Conservation (phyloP, 2,797 vertebrate genomes). For the Anguilla marmorata region DNA sequence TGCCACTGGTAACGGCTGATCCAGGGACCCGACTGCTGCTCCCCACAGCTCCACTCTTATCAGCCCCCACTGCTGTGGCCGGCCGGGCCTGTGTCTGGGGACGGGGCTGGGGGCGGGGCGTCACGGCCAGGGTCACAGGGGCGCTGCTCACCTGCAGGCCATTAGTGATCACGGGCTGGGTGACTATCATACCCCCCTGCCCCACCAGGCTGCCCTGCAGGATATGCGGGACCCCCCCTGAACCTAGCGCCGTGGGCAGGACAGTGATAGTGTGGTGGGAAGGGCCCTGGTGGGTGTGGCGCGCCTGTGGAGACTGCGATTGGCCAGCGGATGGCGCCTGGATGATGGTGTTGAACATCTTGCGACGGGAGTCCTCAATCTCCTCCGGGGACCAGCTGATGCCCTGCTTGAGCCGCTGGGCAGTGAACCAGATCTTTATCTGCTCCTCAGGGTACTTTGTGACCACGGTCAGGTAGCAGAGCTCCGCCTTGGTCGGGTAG, state of each 20-base stretch:
- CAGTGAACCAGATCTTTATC: conserved; percentile 99
- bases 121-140: conserved; percentile 76
- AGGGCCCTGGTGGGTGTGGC: conserved; percentile 72
- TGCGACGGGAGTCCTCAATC: conserved; percentile 93
- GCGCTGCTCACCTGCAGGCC: conserved; percentile 79
- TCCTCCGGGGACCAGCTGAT: conserved; percentile 99
- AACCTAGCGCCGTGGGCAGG: conserved; percentile 75
- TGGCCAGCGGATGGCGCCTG: conserved; percentile 67
- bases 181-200: conserved; percentile 78
- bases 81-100: conserved; percentile 67
- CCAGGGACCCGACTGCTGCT: conserved; percentile 60
- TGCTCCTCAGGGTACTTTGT: conserved; percentile 97
- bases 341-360: conserved; percentile 98
- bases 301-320: conserved; percentile 69
- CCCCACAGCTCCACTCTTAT: conserved; percentile 64
- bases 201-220: conserved; percentile 80
- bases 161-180: conserved; percentile 80
- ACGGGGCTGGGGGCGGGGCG: conserved; percentile 74
- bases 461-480: conserved; percentile 96
- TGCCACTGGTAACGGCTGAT: conserved; percentile 60
- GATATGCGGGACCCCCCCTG: conserved; percentile 80
- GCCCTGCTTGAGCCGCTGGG: conserved; percentile 95
- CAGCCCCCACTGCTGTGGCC: conserved; percentile 62
- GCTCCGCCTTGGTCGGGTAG: conserved; percentile 96
- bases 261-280: conserved; percentile 80